Evolutionary conservation across 2,113 vertebrate species (phyloP), one percentile per base, ranked within the genome.

Genomic region (Ovibos moschatus): DNA sequence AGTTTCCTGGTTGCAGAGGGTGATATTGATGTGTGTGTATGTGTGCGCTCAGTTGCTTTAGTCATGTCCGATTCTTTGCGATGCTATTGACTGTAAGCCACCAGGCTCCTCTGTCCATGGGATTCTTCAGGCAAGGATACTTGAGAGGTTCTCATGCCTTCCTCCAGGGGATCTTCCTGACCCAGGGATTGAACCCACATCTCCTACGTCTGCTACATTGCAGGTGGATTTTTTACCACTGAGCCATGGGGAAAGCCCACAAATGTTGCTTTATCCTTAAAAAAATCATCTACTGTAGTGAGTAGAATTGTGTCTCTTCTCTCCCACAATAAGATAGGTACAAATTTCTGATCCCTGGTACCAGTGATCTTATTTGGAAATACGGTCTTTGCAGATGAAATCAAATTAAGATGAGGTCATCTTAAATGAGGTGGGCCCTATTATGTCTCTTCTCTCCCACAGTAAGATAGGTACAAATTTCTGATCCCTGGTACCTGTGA

Each of bases 331-430:
- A 88, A 64, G 19, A n/a, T 71, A 62, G 19, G 36, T 89, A 82
- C 92, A 89, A 17, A 50, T 91, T 91, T 47, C 21, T 86, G 82
- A 81, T 16, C 12, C 9, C 60, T 89, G 43, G 5, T 50, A 81
- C 53, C 25, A 82, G 16, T 67, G 71, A 89, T 23, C 13, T 82
- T 74, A 82, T 45, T 87, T 92, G 60, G 19, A 95, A 97, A 87
- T 43, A 96, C 4, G 84, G 64, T 58, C 15, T 86, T 97, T 51
- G 60, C 43, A 84, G 23, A 87, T 85, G 45, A 92, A 97, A 95
- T 51, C 28, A 82, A 62, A 36, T 85, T 36, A 55, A 97, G 71
- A 81, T 89, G 16, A 90, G 6, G 43, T 45, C 57, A 64, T 62
- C 14, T 51, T n/a, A 43, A 47, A 84, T 57, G 88, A 19, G 28